Base-by-base conservation (phyloP, 2,797 vertebrate species). In the Sternarchorhynchus goeldii region DNA sequence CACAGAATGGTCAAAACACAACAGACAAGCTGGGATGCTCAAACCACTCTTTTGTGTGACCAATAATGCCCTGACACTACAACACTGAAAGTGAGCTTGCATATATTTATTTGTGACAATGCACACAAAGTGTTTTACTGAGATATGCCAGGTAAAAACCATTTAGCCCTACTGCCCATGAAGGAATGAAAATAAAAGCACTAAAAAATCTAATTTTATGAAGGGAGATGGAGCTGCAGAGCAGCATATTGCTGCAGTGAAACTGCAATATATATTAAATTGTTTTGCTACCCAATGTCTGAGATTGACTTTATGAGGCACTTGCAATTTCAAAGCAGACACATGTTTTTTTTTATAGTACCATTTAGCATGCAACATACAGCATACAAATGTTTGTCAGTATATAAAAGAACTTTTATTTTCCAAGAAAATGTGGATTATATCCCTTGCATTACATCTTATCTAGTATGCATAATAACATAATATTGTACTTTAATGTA, bases 161-260 rank as follows among this genome's bases (percentile, higher is more conserved):
- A 70, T 32, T 56, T 56, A 56, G 53, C 31, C 18, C 10, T 12
- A 20, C 55, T 34, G 18, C 39, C 55, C 14, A 8, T 57, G 53
- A 57, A 58, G 20, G 29, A 70, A 55, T 53, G 25, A 56, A 69
- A 53, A 53, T 18, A 20, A 31, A 55, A 31, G 6, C 6, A 16
- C 53, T 21, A 16, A n/a, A 21, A 71, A 72, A 72, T n/a, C 31
- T 7, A 72, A 57, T 72, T 72, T 32, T n/a, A 29, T 39, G 32
- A 36, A 18, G 32, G 69, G 31, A 25, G 53, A 58, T n/a, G 69
- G 50, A n/a, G 66, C 18, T 70, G 20, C 59, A 69, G 25, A 67
- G 55, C 41, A 55, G 75, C 57, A 45, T 31, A 59, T 29, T 25
- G 16, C 18, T 36, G 17, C 6, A 3, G 6, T 53, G 17, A 67